phyloP scores from a whole-genome alignment of 2,113 vertebrate genomes.

The Eretmochelys imbricata region DNA sequence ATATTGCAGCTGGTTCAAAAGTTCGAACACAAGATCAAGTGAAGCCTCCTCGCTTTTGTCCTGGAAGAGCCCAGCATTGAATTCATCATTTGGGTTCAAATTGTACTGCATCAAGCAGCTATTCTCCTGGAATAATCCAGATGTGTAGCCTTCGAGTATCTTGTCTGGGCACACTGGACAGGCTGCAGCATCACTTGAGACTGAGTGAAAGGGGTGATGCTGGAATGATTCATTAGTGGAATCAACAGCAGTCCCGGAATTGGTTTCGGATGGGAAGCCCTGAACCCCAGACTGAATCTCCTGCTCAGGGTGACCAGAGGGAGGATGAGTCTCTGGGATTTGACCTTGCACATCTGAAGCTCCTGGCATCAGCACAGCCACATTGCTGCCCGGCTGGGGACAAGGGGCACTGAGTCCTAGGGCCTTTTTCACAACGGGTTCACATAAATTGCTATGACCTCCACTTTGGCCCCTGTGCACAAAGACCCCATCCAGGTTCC shows the following conservation, averaged over 20 bases:
- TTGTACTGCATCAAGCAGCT: constrained; percentile 81
- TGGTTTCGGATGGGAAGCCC: constrained; percentile 73
- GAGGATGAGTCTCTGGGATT: constrained; percentile 61
- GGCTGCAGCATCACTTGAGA: constrained; percentile 73
- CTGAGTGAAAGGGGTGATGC: constrained; percentile 76
- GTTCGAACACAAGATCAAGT: constrained; percentile 95
- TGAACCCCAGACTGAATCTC: constrained; percentile 73
- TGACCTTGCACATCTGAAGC: constrained; percentile 65
- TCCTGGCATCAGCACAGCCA: constrained; percentile 76
- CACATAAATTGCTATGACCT: constrained; percentile 82
- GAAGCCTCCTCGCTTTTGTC: constrained; percentile 98
- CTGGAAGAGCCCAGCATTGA: constrained; percentile 91
- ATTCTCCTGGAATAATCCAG: constrained; percentile 79
- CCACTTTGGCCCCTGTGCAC: constrained; percentile 83
- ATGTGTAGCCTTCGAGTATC: constrained; percentile 84
- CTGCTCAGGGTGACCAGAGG: constrained; percentile 69
- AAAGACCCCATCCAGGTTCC: constrained; percentile 90
- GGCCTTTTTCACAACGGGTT: constrained; percentile 88
- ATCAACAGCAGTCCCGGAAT: constrained; percentile 69
- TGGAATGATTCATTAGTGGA: constrained; percentile 76
- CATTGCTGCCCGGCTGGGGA: constrained; percentile 78
- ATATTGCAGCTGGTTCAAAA: constrained; percentile 97
- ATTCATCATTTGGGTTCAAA: constrained; percentile 75
- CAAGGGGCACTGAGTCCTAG: constrained; percentile 83
- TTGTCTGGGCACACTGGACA: constrained; percentile 84